These are phyloP conservation scores for Resseliella maxima DNA, from an alignment of 2,888 invertebrate species.

Conservation along the genomic window DNA sequence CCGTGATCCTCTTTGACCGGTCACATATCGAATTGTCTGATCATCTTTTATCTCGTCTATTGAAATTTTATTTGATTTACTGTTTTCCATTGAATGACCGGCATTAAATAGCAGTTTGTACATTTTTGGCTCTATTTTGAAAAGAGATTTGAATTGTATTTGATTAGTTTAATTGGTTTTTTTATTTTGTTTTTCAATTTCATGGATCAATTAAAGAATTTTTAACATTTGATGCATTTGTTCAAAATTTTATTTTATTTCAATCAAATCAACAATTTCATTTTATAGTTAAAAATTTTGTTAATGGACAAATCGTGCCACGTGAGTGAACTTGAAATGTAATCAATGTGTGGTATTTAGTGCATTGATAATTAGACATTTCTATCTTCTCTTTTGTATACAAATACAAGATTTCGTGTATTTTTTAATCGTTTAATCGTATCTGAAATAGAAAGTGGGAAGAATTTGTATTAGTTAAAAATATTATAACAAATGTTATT, in stretches of 20 bases:
- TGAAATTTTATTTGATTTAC: no score
- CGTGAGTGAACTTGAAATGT: no score
- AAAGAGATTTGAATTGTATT: no score
- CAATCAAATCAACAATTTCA: not conserved
- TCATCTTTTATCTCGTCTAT: slow-evolving; percentile 15
- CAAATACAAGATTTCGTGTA: slow-evolving; percentile 57
- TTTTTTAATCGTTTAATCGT: not conserved
- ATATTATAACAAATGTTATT: not conserved
- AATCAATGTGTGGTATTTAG: slow-evolving; percentile 58
- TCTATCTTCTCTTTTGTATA: slow-evolving; percentile 57
- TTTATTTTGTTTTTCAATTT: no score
- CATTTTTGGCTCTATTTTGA: not conserved
- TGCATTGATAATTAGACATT: slow-evolving; percentile 57
- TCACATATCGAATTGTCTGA: slow-evolving; percentile 60
- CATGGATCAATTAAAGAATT: not conserved
- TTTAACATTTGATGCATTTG: not conserved
- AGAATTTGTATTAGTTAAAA: not conserved
- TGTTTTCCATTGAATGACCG: not conserved
- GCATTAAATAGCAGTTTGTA: not conserved
- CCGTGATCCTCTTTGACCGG: slow-evolving; percentile 64
- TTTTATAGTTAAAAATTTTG: not conserved
- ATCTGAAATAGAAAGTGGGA: not conserved
- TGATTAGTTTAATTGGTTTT: no score
- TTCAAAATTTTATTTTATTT: not conserved
- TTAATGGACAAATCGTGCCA: not conserved